Evolutionary conservation across 2,888 invertebrate genomes (phyloP), one percentile per base, ranked within the genome.

Genomic region (Hypsopygia costalis): DNA sequence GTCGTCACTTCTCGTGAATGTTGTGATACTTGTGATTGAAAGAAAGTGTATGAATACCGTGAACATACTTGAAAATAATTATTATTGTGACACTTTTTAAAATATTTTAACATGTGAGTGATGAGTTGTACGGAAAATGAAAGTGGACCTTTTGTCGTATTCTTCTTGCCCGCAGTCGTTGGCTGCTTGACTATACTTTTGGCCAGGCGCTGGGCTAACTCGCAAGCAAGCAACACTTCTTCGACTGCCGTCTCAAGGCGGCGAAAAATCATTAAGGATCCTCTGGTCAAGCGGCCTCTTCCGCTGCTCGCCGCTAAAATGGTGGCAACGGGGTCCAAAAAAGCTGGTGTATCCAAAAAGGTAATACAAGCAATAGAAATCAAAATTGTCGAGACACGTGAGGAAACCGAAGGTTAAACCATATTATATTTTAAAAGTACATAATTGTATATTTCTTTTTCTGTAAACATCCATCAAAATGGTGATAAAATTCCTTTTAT

Each of bases 111-210:
- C 85, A 88, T 89, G 87, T 87, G 69, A 89, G 89, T 88, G 82
- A 87, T 88, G 88, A 89, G 83, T 89, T 87, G 87, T 88, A 88
- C 87, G 80, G 85, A 87, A 81, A 83, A 80, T 90, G 90, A 79
- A 76, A 89, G 72, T 88, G 90, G 78, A 62, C 85, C 88, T 78
- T 86, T 86, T 85, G 87, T 89, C 79, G 86, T 88, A 74, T 87
- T 88, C 82, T 83, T 89, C 77, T 67, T 88, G 71, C 88, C 89
- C 62, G 87, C 88, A 57, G 76, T 87, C 59, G 79, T 88, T 62
- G 88, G 88, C 72, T 87, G 88, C 69, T 67, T 89, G 81, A 88
- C 87, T 55, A 82, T 89, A 63, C 77, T 89, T 50, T 66, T 89
- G 57, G 88, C 87, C 41, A 75, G 88, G 56, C 89, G 89, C 51